phyloP scores from a whole-genome alignment of 37 sponge, comb jelly and placozoan species.

The Axinella damicornis region DNA sequence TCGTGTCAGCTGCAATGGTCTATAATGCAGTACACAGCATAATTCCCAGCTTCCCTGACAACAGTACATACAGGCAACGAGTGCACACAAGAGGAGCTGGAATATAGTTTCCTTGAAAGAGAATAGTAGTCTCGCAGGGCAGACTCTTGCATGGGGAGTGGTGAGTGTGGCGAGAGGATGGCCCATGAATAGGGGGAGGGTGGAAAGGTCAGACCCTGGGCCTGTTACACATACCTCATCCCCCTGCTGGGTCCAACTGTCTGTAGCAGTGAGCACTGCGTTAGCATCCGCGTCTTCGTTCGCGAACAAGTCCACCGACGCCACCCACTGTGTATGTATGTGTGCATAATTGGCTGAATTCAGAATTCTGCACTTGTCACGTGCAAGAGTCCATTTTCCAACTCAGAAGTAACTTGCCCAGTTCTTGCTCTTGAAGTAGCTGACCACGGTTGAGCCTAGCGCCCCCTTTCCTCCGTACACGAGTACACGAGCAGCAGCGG shows the following conservation, averaged over 20 bases:
- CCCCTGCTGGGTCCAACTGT: slow-evolving; percentile 85
- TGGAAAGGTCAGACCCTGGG: neutral
- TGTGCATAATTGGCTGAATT: too few relatives aligned
- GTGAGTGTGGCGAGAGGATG: too few relatives aligned
- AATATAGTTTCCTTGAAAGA: neutral
- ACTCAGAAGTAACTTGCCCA: slow-evolving; percentile 61
- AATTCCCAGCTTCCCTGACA: too few relatives aligned
- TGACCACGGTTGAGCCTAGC: slow-evolving; percentile 85
- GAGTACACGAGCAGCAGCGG: slow-evolving; percentile 69
- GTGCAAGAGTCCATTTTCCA: too few relatives aligned
- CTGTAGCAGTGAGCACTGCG: slow-evolving; percentile 70
- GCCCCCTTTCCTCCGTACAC: slow-evolving; percentile 99
- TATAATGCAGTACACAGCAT: too few relatives aligned
- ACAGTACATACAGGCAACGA: too few relatives aligned
- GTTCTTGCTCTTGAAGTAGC: slow-evolving; percentile 80
- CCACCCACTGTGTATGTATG: slow-evolving; percentile 95
- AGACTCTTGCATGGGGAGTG: too few relatives aligned
- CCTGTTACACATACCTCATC: slow-evolving; percentile 52
- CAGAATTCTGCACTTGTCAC: too few relatives aligned
- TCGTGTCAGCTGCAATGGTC: too few relatives aligned
- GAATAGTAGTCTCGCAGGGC: too few relatives aligned
- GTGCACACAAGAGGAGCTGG: too few relatives aligned
- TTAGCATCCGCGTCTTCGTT: slow-evolving; percentile 92
- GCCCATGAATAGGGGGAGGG: too few relatives aligned
- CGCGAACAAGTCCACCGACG: slow-evolving; percentile 83